Base-by-base conservation (phyloP, 2,888 invertebrate genomes). In the Noctua comes region DNA sequence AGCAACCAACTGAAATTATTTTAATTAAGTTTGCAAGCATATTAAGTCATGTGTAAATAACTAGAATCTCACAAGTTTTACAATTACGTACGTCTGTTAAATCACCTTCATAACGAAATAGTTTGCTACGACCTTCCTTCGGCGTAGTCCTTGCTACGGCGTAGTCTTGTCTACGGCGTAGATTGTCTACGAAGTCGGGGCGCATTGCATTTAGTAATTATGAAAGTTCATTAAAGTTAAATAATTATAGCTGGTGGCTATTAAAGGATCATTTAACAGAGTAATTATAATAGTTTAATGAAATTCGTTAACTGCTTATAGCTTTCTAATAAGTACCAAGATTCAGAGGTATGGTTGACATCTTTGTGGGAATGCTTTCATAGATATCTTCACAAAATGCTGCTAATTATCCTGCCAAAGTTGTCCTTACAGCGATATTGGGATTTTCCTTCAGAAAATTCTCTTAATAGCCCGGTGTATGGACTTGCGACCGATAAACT, bases 51-150 rank as follows among this genome's bases (percentile, higher is more conserved):
- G 77, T 77, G 85, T 81, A 46, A 76, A 82, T 68, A 70, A 80
- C 64, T 73, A 70, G 46, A 71, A 72, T 48, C 18, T 62, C 66
- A 76, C 21, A 76, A 84, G 81, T 77, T 84, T 85, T 68, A 84
- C 59, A 78, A 83, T 74, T 74, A 74, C 13, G n/a, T 75, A 18
- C 36, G 46, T 77, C 48, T 36, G 73, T 80, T 80, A 62, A 77
- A 73, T 85, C 51, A 78, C 78, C 66, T 83, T 84, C 59, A 75
- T 75, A 57, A 54, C 13, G 8, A 80, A 75, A 79, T 85, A 71
- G 81, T 71, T 76, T 73, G 77, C 83, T 83, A 79, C 83, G 81
- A 81, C 46, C 48, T 74, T 73, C 72, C 84, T 75, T 82, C 77
- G 78, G 24, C 82, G 64, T 78, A 80, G 73, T 16, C 31, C 68